Conservation (phyloP, 2,888 invertebrate species). For the Ormyrus pomaceus region DNA sequence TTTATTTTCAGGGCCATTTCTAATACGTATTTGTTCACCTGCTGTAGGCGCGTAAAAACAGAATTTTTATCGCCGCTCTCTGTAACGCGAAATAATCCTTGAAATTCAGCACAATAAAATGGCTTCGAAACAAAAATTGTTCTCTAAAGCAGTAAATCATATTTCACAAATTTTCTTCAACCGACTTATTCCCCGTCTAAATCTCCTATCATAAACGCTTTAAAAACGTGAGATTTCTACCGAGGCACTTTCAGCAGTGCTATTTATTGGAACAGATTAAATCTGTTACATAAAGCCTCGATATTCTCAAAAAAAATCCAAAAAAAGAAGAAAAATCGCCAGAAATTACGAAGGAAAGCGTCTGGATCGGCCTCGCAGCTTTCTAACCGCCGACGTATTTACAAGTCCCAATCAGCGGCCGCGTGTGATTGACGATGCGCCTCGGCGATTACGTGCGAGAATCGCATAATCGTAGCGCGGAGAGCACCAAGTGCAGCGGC, state of each 20-base stretch:
- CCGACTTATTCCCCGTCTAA: too few species aligned
- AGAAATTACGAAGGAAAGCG: not conserved
- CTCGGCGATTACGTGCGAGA: conserved; percentile 16
- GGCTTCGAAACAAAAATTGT: too few species aligned
- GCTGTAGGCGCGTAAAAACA: not conserved
- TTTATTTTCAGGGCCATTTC: conserved; percentile 16
- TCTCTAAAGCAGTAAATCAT: too few species aligned
- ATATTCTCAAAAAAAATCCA: not conserved
- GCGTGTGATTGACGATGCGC: conserved; percentile 39
- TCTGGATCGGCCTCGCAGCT: not conserved
- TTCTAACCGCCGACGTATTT: conserved; percentile 23
- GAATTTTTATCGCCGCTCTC: not conserved
- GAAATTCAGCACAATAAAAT: too few species aligned
- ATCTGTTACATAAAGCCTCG: not conserved
- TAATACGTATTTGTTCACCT: not conserved
- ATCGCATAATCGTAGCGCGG: conserved; percentile 13
- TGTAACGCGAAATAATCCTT: not conserved
- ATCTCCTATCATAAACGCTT: too few species aligned
- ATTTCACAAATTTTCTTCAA: too few species aligned
- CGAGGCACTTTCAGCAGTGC: too few species aligned
- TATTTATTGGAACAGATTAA: too few species aligned
- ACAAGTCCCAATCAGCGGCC: conserved; percentile 27
- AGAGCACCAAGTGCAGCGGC: conserved; percentile 12
- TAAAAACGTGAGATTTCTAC: too few species aligned
- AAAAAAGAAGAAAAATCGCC: not conserved